Conservation (phyloP, 1,140 invertebrate species). For the Harlomillsia oculata region DNA sequence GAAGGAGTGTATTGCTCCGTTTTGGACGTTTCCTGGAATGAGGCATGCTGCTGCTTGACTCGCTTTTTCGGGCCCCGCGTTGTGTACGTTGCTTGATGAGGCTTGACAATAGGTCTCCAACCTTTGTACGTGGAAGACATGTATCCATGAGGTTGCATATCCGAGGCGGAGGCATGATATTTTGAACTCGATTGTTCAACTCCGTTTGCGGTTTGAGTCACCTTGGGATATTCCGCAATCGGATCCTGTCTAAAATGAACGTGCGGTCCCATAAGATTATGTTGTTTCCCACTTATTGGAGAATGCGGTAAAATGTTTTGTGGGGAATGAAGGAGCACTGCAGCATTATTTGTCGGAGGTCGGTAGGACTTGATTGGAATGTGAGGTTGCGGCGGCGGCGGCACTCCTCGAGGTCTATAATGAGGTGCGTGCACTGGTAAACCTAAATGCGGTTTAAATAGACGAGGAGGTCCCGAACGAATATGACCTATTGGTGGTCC, state of each 20-base stretch:
- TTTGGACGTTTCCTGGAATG: background rate
- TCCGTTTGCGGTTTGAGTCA: background rate
- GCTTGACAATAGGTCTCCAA: constrained; percentile 28
- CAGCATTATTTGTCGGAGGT: background rate
- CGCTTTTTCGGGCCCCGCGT: background rate
- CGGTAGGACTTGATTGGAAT: constrained; percentile 8
- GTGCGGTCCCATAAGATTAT: background rate
- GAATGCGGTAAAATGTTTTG: background rate
- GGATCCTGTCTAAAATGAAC: constrained; percentile 4
- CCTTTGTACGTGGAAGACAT: constrained; percentile 23
- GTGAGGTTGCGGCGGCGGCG: constrained; percentile 1
- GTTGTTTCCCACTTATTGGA: background rate
- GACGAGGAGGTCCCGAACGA: background rate
- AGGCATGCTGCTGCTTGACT: background rate
- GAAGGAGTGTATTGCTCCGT: too few relatives aligned
- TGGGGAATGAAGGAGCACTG: background rate
- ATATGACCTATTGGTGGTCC: constrained; percentile 2
- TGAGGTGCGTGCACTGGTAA: background rate
- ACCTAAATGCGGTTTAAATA: constrained; percentile 4
- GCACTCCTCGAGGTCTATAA: background rate
- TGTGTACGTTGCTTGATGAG: constrained; percentile 10
- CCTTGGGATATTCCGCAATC: background rate
- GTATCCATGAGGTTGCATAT: constrained; percentile 17
- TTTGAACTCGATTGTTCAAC: background rate
- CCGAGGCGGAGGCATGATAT: background rate